Percentiles rank a stretch among this genome's conserved stretches.
Conservation (phyloP, 2,888 invertebrate genomes). For the Rhamnusium bicolor region DNA sequence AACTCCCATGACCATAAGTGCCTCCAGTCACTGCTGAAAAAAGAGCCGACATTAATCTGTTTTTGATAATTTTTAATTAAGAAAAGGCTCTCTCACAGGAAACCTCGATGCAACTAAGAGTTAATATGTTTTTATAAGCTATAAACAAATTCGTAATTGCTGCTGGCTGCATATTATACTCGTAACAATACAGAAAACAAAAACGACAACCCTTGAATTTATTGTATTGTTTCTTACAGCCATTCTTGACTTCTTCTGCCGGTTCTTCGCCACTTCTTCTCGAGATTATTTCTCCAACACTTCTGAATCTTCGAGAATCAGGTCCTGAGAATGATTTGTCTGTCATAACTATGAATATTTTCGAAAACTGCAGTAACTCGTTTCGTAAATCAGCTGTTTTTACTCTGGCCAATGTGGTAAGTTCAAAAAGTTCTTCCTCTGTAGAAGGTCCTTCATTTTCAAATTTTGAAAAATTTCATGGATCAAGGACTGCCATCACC, state of each 20-base stretch:
- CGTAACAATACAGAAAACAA: background rate
- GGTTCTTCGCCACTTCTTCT: background rate
- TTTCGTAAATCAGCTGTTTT: background rate
- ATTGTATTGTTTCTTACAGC: background rate
- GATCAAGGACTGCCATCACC: background rate
- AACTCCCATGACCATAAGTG: background rate
- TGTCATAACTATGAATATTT: background rate
- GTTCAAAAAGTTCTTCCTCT: background rate
- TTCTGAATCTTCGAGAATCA: background rate
- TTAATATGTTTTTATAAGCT: background rate
- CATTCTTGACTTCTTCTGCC: background rate
- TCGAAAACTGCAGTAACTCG: background rate
- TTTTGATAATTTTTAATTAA: constrained; percentile 1
- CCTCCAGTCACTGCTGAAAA: background rate
- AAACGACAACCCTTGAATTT: background rate
- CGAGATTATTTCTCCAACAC: background rate
- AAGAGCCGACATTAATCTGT: background rate
- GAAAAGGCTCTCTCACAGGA: background rate
- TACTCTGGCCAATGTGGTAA: constrained; percentile 1
- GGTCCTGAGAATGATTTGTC: background rate
- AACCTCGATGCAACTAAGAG: constrained; percentile 9
- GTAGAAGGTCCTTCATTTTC: background rate
- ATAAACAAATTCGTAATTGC: constrained; percentile 2
- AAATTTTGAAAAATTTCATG: background rate
- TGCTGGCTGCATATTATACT: background rate